These are phyloP conservation scores for Phymastichus coffea DNA, from an alignment of 1,140 invertebrate species.

Conservation along the genomic window DNA sequence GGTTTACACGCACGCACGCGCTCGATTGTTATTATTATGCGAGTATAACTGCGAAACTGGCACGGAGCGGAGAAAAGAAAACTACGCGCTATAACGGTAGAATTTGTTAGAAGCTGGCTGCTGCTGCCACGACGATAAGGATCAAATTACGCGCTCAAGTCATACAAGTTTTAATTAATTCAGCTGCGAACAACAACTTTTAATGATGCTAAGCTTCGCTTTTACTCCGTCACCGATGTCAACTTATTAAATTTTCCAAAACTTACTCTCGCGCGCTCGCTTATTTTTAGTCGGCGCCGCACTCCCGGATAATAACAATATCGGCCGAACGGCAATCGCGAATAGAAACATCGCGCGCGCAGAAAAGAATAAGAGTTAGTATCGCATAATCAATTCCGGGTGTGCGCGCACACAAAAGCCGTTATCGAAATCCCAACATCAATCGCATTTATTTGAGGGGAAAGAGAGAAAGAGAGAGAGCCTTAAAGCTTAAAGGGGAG, in stretches of 20 bases:
- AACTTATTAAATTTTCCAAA: too few species aligned
- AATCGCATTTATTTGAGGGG: not conserved
- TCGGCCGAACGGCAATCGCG: too few species aligned
- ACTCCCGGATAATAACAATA: too few species aligned
- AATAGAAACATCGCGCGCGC: too few species aligned
- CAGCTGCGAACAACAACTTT: not conserved
- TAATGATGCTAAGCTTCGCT: too few species aligned
- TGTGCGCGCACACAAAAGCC: not conserved
- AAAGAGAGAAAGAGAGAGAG: not conserved
- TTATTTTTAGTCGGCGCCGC: too few species aligned
- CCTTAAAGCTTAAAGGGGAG: too few species aligned
- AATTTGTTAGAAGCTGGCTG: constrained; percentile 11
- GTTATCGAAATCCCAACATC: not conserved
- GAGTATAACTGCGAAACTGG: too few species aligned
- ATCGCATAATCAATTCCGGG: not conserved
- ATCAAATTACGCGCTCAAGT: constrained; percentile 6
- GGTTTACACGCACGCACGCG: too few species aligned
- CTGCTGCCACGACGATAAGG: constrained; percentile 6
- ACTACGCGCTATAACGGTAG: constrained; percentile 3
- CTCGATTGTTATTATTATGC: too few species aligned
- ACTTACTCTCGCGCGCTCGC: too few species aligned
- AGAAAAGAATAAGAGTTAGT: not conserved
- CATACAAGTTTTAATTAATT: constrained; percentile 14
- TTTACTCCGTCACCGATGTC: too few species aligned
- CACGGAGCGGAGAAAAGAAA: constrained; percentile 2